Percentiles rank a stretch among this genome's conserved stretches.
These are phyloP conservation scores for Labeo rohita DNA, from an alignment of 2,113 vertebrate genomes.

Conservation along the genomic window DNA sequence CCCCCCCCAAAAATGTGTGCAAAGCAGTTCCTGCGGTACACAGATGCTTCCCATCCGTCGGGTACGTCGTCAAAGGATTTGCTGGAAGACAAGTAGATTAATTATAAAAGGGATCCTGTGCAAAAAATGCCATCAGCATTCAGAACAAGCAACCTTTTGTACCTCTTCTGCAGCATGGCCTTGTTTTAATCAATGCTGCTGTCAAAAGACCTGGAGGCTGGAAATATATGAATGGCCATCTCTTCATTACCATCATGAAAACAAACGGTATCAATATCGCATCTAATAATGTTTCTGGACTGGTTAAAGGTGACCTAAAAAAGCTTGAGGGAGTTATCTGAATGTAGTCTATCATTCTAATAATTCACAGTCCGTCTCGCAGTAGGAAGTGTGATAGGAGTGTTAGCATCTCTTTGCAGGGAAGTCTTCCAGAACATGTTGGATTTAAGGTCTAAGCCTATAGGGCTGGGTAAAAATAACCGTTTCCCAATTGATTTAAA, in stretches of 20 bases:
- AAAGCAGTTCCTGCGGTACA: not conserved
- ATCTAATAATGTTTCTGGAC: not conserved
- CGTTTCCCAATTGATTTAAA: not conserved
- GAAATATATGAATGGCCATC: not conserved
- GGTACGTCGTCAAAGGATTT: not conserved
- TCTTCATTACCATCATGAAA: slow-evolving; percentile 2
- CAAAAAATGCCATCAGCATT: slow-evolving; percentile 31
- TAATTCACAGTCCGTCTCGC: not conserved
- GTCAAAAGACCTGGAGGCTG: not conserved
- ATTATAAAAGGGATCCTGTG: slow-evolving; percentile 50
- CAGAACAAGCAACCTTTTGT: slow-evolving; percentile 10
- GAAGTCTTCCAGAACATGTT: not conserved
- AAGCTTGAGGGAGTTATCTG: not conserved
- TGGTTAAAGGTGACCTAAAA: not conserved
- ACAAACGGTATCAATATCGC: not conserved
- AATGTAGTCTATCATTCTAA: slow-evolving; percentile 1
- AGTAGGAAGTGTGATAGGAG: not conserved
- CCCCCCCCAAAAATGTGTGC: slow-evolving; percentile 1
- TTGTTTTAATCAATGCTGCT: slow-evolving; percentile 46
- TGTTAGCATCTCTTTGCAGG: not conserved
- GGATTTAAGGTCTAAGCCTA: not conserved
- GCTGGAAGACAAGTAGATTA: slow-evolving; percentile 36
- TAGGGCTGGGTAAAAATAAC: not conserved
- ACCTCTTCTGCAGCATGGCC: slow-evolving; percentile 1
- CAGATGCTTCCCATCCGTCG: slow-evolving; percentile 1